Conservation (phyloP, 1,140 invertebrate species). For the Mercenaria mercenaria region DNA sequence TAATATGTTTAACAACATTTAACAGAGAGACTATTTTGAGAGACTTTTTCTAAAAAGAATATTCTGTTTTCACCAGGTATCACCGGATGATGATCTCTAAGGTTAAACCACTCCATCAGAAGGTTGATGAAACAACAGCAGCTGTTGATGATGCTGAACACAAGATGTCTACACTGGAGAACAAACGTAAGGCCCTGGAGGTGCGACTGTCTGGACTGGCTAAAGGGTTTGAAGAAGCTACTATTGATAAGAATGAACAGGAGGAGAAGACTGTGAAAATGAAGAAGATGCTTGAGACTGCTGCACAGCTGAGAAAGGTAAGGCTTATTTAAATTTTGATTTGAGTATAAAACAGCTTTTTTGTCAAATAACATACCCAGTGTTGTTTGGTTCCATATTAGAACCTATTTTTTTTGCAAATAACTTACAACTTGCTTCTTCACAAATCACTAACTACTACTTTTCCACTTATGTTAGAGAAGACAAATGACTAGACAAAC, state of each 20-base stretch:
- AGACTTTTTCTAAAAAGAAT: too few relatives aligned
- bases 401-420: too few relatives aligned
- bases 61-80: too few relatives aligned
- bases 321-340: neutral
- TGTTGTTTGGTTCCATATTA: too few relatives aligned
- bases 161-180: conserved; percentile 83
- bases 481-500: too few relatives aligned
- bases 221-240: conserved; percentile 85
- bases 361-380: neutral
- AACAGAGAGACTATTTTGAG: too few relatives aligned
- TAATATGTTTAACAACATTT: too few relatives aligned
- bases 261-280: conserved; percentile 85
- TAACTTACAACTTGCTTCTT: too few relatives aligned
- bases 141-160: conserved; percentile 85
- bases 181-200: conserved; percentile 83
- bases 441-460: too few relatives aligned
- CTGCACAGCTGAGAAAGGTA: conserved; percentile 84
- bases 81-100: conserved; percentile 85
- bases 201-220: conserved; percentile 84
- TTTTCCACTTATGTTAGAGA: too few relatives aligned
- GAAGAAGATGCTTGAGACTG: conserved; percentile 84
- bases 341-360: neutral
- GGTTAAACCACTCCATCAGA: conserved; percentile 85
- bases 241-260: conserved; percentile 86
- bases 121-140: conserved; percentile 84